phyloP scores from a whole-genome alignment of 2,113 vertebrate genomes.

The Pheucticus melanocephalus region DNA sequence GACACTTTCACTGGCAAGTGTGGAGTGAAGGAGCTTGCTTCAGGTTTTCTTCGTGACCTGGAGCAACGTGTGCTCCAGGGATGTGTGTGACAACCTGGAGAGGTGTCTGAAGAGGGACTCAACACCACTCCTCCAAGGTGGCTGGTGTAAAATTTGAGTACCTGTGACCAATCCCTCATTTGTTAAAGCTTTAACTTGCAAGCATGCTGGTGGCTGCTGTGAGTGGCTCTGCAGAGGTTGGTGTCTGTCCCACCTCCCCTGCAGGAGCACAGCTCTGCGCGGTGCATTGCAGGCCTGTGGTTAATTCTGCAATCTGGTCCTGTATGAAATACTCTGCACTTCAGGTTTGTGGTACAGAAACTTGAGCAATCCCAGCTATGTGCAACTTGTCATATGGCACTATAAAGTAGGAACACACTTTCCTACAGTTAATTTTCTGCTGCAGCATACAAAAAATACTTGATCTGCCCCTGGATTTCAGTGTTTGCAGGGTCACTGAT shows the following conservation, averaged over 20 bases:
- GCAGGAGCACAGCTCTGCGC: neutral
- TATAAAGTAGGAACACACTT: neutral
- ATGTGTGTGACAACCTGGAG: accelerated
- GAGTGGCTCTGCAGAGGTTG: neutral
- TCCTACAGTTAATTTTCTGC: constrained; percentile 1
- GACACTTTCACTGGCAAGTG: neutral
- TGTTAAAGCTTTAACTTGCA: neutral
- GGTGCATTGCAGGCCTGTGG: neutral
- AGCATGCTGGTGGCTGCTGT: neutral
- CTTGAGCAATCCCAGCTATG: constrained; percentile 53
- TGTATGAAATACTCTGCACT: constrained; percentile 25
- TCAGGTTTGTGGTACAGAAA: constrained; percentile 22
- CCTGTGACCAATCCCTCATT: neutral
- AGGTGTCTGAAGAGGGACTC: neutral
- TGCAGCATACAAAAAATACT: neutral
- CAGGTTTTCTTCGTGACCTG: neutral
- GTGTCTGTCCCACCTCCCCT: neutral
- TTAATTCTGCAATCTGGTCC: constrained; percentile 51
- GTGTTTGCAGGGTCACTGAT: neutral
- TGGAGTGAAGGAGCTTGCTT: neutral
- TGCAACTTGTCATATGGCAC: neutral
- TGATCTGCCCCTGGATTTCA: neutral
- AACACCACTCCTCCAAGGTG: accelerated
- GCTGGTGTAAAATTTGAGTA: neutral
- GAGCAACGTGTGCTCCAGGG: too few species aligned